These are phyloP conservation scores for Forficula auricularia DNA, from an alignment of 1,140 invertebrate species.

Conservation along the genomic window DNA sequence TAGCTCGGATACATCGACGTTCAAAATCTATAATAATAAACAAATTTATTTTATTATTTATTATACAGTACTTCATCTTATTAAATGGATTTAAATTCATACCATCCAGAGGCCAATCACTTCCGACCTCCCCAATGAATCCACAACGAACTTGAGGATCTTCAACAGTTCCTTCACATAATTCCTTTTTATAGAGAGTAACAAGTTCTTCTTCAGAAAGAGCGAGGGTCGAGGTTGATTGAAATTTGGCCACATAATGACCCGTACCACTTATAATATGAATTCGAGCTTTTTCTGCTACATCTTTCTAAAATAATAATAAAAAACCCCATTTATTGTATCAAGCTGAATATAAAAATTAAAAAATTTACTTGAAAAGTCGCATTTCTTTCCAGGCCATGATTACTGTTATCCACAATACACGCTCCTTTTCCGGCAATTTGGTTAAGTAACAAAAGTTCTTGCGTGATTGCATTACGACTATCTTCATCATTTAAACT, in stretches of 20 bases:
- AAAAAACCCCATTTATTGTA: no score
- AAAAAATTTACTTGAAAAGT: no score
- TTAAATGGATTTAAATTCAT: no score
- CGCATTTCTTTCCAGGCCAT: constrained; percentile 47
- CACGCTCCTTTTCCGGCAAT: constrained; percentile 44
- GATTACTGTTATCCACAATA: constrained; percentile 64
- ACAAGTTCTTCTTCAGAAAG: constrained; percentile 38
- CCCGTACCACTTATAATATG: constrained; percentile 64
- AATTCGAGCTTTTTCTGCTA: constrained; percentile 44
- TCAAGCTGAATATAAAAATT: no score
- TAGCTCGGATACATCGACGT: constrained; percentile 44
- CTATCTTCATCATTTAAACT: constrained; percentile 38
- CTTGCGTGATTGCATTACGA: constrained; percentile 40
- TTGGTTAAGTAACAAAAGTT: constrained; percentile 45
- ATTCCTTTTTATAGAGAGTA: constrained; percentile 38
- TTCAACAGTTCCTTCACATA: constrained; percentile 36
- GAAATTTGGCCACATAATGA: constrained; percentile 35
- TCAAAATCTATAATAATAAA: constrained; percentile 49
- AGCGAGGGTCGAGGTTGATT: constrained; percentile 25
- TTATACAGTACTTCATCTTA: no score
- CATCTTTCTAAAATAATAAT: constrained; percentile 38
- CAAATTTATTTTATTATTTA: constrained; percentile 3
- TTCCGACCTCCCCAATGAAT: constrained; percentile 69
- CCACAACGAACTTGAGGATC: constrained; percentile 46
- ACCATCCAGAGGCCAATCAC: constrained; percentile 60